phyloP scores from a whole-genome alignment of 2,113 vertebrate genomes.

The Channa maculata region DNA sequence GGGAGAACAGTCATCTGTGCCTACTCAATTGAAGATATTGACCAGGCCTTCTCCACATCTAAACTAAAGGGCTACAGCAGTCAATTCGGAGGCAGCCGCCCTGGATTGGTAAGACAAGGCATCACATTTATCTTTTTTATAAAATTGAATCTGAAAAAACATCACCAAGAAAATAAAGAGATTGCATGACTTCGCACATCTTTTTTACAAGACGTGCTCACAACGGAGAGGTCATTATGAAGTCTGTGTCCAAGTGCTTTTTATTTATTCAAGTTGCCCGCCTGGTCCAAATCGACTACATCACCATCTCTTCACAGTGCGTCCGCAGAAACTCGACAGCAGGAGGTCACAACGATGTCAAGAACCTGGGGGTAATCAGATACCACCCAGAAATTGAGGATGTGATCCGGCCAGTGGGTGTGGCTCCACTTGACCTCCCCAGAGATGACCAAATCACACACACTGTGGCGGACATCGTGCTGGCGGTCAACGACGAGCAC shows the following conservation, averaged over 20 bases:
- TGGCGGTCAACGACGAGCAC: constrained; percentile 83
- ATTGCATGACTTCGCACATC: constrained; percentile 13
- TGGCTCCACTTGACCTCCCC: constrained; percentile 81
- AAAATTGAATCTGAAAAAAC: not conserved
- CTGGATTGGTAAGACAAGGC: constrained; percentile 77
- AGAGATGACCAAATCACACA: constrained; percentile 83
- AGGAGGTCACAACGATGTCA: constrained; percentile 69
- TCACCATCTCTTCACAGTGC: constrained; percentile 69
- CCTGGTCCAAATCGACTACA: not conserved
- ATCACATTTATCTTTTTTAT: not conserved
- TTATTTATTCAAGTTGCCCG: constrained; percentile 2
- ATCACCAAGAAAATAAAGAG: not conserved
- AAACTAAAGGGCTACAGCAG: constrained; percentile 84
- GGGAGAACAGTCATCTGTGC: constrained; percentile 85
- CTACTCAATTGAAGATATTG: constrained; percentile 84
- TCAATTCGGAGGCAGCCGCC: constrained; percentile 68
- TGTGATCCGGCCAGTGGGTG: constrained; percentile 79
- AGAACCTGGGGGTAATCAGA: constrained; percentile 79
- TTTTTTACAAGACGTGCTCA: constrained; percentile 10
- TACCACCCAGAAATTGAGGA: constrained; percentile 86
- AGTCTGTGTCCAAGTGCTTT: constrained; percentile 18
- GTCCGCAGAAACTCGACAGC: constrained; percentile 69
- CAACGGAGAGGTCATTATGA: constrained; percentile 30
- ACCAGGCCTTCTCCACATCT: constrained; percentile 80
- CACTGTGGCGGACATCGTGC: constrained; percentile 79